These are phyloP conservation scores for Falco punctatus DNA, from an alignment of 2,113 vertebrate genomes.

Conservation along the genomic window DNA sequence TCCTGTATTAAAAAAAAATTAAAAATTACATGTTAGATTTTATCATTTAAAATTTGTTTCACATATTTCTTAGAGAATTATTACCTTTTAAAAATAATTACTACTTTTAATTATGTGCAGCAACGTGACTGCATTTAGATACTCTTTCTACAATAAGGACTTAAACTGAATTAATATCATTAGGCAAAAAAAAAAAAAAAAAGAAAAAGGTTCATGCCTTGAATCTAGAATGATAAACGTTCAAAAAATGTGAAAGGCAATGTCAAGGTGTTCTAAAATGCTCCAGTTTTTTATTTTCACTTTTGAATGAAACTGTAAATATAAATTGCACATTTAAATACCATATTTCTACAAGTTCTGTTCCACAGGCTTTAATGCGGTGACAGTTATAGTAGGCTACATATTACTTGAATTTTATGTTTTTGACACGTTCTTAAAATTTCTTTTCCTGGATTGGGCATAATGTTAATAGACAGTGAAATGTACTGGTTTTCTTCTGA, in stretches of 20 bases:
- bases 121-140: background rate
- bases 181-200: background rate
- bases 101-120: background rate
- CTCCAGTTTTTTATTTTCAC: background rate
- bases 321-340: background rate
- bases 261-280: background rate
- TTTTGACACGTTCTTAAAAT: background rate
- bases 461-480: background rate
- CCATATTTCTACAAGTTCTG: background rate
- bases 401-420: background rate
- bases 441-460: background rate
- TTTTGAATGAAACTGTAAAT: background rate
- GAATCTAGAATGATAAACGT: background rate
- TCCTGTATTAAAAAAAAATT: conserved; percentile 78
- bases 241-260: background rate
- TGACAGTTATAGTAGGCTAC: background rate
- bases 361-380: background rate
- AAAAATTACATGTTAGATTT: background rate
- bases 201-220: background rate
- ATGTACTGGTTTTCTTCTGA: background rate
- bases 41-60: background rate
- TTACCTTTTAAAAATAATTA: background rate
- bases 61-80: background rate
- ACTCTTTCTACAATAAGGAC: background rate
- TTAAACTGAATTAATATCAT: background rate